Evolutionary conservation across 2,888 invertebrate species (phyloP), one percentile per base, ranked within the genome.

Genomic region (Caenorhabditis panamensis): DNA sequence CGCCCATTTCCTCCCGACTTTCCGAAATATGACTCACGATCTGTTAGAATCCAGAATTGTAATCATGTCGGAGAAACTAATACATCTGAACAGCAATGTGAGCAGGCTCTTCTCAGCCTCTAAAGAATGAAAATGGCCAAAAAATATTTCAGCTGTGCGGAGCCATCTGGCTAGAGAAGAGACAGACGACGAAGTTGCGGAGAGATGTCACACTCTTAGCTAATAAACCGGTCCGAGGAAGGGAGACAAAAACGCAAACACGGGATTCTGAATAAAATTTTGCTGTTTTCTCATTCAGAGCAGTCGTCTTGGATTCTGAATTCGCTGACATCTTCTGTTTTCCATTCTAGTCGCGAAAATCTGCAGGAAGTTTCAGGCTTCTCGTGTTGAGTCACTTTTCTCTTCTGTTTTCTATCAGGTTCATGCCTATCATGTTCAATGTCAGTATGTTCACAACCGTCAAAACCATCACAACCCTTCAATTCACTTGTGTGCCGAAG

Each of bases 151-250:
- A 56, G 63, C 44, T 56, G 62, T 72, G 62, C 22, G 37, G 20
- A 59, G 64, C 73, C 56, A 58, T 64, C 41, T 51, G 64, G 59
- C 51, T 58, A 51, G 58, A 49, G 53, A 47, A 24, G 54, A n/a
- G 22, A 56, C 28, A 56, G 63, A 56, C 62, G 47, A 24, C 24
- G 22, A 61, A 66, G 59, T 61, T 75, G 66, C 59, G 31, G 66
- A 66, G 26, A 61, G 66, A 75, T 73, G 66, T 75, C 66, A 66
- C 66, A 66, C 58, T 64, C 58, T 63, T 64, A 61, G 75, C 75
- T 75, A 66, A 75, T 75, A 47, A 66, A 64, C 66, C 59, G 75
- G 59, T 61, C 64, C 59, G 8, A 58, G 58, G 49, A 61, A 37
- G 20, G 69, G 9, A 47, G 47, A 56, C n/a, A 56, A 18, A 16